Evolutionary conservation across 1,140 invertebrate genomes (phyloP), one percentile per base, ranked within the genome.

Genomic region (Diabrotica virgifera): DNA sequence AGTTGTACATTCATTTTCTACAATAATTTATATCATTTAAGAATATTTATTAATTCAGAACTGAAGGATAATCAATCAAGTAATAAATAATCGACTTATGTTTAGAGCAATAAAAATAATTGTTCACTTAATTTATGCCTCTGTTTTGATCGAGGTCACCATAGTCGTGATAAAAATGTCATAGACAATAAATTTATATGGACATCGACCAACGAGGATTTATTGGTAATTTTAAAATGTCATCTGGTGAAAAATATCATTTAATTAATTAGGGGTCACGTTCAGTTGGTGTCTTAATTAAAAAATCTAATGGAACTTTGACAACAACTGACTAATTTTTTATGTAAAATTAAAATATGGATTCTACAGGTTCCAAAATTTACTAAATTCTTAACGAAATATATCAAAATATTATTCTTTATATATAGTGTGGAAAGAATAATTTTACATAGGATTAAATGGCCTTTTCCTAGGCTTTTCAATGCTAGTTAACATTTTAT

Each of bases 81-180:
- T 59, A 14, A 51, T 37, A 59, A 40, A 59, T 59, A 59, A 59
- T 59, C 58, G 38, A 51, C 40, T 59, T 50, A 59, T 59, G 36
- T 59, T 50, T 59, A n/a, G 58, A 59, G 58, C 58, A 59, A 59
- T 59, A 59, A 59, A 59, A 59, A 59, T 59, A 59, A 59, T 59
- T 59, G 58, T 38, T 59, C 40, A 50, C n/a, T 38, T 59, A 40
- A 59, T 59, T 59, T 59, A 59, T 59, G 58, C 58, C 46, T 46
- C 13, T 9, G 36, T 59, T 59, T 50, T 59, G 40, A 59, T 59
- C 58, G 58, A 59, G 58, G 58, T 59, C 58, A 59, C 5, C n/a
- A 59, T 59, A 37, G 46, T 51, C 40, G 40, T 10, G 40, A 46
- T 46, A 10, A 46, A 10, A 46, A 46, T 46, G 40, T 46, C 40